Evolutionary conservation across 1,140 invertebrate species (phyloP), one percentile per base, ranked within the genome.

Genomic region (Drosophila bocqueti): DNA sequence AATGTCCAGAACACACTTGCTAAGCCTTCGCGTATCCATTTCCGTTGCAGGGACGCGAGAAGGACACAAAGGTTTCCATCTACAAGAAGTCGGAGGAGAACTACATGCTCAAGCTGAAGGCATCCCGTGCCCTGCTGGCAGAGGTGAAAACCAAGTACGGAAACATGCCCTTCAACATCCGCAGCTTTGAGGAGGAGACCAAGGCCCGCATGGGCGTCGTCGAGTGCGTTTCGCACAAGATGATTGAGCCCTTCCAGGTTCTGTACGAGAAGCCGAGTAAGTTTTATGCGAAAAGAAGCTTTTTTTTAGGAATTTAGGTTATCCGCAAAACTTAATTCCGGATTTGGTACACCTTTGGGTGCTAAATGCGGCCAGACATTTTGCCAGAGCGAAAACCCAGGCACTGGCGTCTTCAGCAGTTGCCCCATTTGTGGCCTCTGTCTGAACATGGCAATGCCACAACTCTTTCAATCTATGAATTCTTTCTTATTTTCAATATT

Each of bases 31-130:
- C 1, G 31, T 11, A 38, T 45, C 26, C 8, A n/a, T 40, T 26
- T 26, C 5, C 9, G 5, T 86, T 87, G 5, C 83, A 96, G 94
- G 97, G 97, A 36, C 96, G 96, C 91, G 98, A 99, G 94, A 95
- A 96, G 93, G 97, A 99, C 83, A 97, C 98, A 16, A 95, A 98
- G 90, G 98, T 99, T 45, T 99, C 99, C 46, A 97, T 99, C 87
- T 99, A 98, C 94, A 99, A 99, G 94, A 99, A 99, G 95, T 99
- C 98, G 73, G 98, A 99, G 87, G 97, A 99, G 93, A 96, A 97
- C 63, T 99, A 99, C 94, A 97, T 97, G 93, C 94, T 99, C 60
- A 99, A 99, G 94, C 94, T 99, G 93, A 99, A 99, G 94, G 96
- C 98, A 49, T 99, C 99, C 16, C 96, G 98, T 87, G 97, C 96